Conservation (phyloP, 1,140 invertebrate genomes). For the Caligus rogercresseyi region DNA sequence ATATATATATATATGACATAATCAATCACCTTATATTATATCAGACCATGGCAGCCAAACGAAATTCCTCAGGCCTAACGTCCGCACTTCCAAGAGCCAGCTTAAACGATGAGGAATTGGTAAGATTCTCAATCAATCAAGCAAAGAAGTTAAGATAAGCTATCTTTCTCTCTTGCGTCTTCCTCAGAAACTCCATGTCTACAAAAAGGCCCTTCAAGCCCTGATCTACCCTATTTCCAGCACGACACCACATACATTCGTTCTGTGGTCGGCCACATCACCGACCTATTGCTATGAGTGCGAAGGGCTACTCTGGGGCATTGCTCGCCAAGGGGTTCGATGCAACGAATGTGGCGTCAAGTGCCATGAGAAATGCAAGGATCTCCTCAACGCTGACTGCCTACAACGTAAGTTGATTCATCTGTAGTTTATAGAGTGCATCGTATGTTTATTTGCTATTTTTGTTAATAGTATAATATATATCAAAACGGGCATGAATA, state of each 20-base stretch:
- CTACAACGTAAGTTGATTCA: constrained; percentile 77
- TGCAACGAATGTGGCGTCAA: constrained; percentile 98
- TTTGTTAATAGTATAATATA: too few relatives aligned
- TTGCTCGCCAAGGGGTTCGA: constrained; percentile 88
- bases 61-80: constrained; percentile 82
- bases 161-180: constrained; percentile 22
- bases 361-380: constrained; percentile 99
- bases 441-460: too few relatives aligned
- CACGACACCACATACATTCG: constrained; percentile 97
- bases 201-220: constrained; percentile 98
- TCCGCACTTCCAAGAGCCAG: constrained; percentile 86
- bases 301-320: constrained; percentile 95
- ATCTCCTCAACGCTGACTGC: constrained; percentile 98
- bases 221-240: constrained; percentile 96
- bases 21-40: constrained; percentile 21
- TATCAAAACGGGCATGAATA: too few relatives aligned
- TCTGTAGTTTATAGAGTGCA: too few relatives aligned
- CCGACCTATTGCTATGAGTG: constrained; percentile 99
- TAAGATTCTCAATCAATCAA: constrained; percentile 35
- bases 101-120: constrained; percentile 94
- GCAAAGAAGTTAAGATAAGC: constrained; percentile 3
- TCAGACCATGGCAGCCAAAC: constrained; percentile 95
- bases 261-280: constrained; percentile 93
- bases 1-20: not conserved
- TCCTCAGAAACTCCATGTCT: constrained; percentile 97